Base-by-base conservation (phyloP, 2,888 invertebrate genomes). In the Nomada hirtipes region DNA sequence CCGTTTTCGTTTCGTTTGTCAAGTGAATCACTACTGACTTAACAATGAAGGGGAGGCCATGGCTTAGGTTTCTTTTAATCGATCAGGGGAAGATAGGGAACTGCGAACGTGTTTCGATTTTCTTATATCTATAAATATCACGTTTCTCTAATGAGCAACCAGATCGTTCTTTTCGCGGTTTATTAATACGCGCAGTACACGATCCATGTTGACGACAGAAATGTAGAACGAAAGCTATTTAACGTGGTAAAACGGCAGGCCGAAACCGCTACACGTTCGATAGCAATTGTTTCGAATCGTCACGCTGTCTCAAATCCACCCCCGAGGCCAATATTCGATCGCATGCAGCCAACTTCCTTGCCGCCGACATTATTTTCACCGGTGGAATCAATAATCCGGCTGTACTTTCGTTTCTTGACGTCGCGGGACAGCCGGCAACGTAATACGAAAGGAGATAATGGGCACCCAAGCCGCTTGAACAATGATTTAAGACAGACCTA, bases 401-500 rank as follows among this genome's bases (percentile, higher is more conserved):
- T 55, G 61, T 69, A 76, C 59, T 70, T 29, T 52, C 50, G 59
- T 75, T 65, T 64, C 70, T 55, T 79, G 64, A 79, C 61, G 77
- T 79, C 47, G 67, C 36, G 53, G 52, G 36, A 63, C 69, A 69
- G 70, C 68, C 65, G 57, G 52, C 26, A 64, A 64, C 59, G 70
- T 72, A 70, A 88, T 29, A 76, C 69, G 76, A 65, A 79, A 78
- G 82, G 82, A 78, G 76, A 72, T 86, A 87, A 88, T 84, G 76
- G 84, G 78, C 84, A 84, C 78, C 36, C 36, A 76, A 86, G 80
- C 77, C 84, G 84, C 84, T 87, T 87, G 82, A 88, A 82, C 84
- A 76, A 88, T 88, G 88, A 87, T 88, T 87, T 88, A 87, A 79
- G 76, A 82, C 78, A 23, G 76, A 73, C 79, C 76, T 70, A 57